Evolutionary conservation across 2,888 invertebrate species (phyloP).

Genomic region (Sinotaia quadrata): DNA sequence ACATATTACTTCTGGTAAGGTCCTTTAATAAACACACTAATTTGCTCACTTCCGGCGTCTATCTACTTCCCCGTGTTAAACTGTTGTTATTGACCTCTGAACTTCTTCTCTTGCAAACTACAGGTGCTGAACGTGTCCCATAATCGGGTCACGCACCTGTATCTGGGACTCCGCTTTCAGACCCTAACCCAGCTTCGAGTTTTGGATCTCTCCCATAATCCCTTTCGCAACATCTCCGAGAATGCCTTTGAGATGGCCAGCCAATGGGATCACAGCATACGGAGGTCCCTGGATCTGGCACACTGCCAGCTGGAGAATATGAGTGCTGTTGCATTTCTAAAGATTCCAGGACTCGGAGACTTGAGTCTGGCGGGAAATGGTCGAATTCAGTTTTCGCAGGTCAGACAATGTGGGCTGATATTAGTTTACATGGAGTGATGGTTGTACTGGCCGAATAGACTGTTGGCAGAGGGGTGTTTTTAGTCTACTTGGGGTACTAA

Average conservation of each 20-base stretch:
- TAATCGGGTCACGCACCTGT: constrained; percentile 44
- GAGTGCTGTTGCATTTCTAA: constrained; percentile 37
- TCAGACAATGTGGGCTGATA: too few relatives aligned
- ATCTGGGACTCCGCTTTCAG: constrained; percentile 49
- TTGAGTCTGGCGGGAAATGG: constrained; percentile 51
- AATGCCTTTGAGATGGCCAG: constrained; percentile 45
- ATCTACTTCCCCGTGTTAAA: too few relatives aligned
- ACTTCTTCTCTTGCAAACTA: too few relatives aligned
- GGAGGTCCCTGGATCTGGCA: constrained; percentile 48
- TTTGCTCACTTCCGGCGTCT: too few relatives aligned
- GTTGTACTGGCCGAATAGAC: too few relatives aligned
- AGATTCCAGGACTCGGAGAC: constrained; percentile 41
- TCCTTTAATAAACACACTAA: too few relatives aligned
- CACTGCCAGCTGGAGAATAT: constrained; percentile 48
- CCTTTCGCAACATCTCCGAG: constrained; percentile 39
- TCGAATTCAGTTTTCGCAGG: constrained; percentile 33
- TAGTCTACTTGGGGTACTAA: too few relatives aligned
- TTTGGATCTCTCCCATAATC: constrained; percentile 43
- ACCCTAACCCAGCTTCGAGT: constrained; percentile 28
- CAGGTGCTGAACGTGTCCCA: constrained; percentile 47
- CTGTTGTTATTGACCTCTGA: too few relatives aligned
- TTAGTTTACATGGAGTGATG: too few relatives aligned
- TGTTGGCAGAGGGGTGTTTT: too few relatives aligned
- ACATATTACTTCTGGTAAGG: too few relatives aligned
- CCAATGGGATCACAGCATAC: constrained; percentile 44